Conservation (phyloP, 2,113 vertebrate genomes). For the Petroica traversi region DNA sequence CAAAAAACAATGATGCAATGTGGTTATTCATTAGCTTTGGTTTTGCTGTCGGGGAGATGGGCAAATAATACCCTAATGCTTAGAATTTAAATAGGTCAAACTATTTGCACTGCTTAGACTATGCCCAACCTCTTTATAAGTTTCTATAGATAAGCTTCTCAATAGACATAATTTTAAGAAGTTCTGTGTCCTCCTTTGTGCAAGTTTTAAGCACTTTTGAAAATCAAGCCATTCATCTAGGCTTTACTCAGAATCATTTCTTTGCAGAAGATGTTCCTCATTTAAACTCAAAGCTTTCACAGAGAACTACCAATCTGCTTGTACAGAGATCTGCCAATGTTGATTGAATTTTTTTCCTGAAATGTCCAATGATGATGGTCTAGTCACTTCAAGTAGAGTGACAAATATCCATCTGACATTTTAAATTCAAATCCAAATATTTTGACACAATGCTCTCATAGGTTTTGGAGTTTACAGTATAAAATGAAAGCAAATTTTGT, state of each 20-base stretch:
- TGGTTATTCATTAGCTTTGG: constrained; percentile 56
- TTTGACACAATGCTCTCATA: background rate
- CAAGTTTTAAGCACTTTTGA: background rate
- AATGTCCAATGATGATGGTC: background rate
- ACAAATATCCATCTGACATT: background rate
- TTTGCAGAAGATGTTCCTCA: background rate
- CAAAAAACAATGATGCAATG: constrained; percentile 16
- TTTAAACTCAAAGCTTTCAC: background rate
- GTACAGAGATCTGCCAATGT: background rate
- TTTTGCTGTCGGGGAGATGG: background rate
- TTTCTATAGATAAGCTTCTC: background rate
- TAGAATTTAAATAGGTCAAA: background rate
- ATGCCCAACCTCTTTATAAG: background rate
- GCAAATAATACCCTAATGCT: constrained; percentile 23
- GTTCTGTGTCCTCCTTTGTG: background rate
- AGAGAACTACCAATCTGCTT: background rate
- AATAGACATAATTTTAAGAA: background rate
- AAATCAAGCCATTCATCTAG: background rate
- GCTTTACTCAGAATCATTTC: background rate
- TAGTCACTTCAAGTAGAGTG: background rate
- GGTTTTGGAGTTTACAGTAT: background rate
- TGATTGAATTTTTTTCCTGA: background rate
- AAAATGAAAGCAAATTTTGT: background rate
- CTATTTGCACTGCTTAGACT: background rate
- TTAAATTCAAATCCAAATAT: background rate